Evolutionary conservation across 2,113 vertebrate species (phyloP).

Genomic region (Physeter macrocephalus): DNA sequence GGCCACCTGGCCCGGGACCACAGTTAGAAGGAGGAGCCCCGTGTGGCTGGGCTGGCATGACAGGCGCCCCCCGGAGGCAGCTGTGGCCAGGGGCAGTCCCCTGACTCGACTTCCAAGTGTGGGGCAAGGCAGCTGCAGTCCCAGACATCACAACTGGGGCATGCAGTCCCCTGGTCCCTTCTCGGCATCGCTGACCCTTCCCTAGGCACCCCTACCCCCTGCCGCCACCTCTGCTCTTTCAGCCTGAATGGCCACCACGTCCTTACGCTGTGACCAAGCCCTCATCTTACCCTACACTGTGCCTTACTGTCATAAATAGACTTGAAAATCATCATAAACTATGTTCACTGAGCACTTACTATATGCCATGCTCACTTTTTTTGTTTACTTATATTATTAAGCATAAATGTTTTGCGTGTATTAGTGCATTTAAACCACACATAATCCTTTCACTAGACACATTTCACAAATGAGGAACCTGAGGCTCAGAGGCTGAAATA

Average conservation of each 20-base stretch:
- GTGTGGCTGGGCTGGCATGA: rapidly evolving
- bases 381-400: neutral
- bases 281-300: no score
- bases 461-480: neutral
- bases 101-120: neutral
- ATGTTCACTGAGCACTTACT: neutral
- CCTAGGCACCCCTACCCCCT: neutral
- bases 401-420: neutral
- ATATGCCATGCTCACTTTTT: rapidly evolving
- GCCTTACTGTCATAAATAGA: neutral
- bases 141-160: neutral
- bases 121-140: neutral
- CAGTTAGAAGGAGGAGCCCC: neutral
- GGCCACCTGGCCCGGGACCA: neutral
- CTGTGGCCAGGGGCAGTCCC: no score
- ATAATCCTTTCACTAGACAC: neutral
- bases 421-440: neutral
- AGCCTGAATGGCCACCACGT: neutral
- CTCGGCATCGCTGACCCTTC: neutral
- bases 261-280: neutral
- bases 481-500: neutral
- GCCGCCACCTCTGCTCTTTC: neutral
- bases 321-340: neutral
- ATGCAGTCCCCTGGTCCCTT: neutral
- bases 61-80: neutral